A percentile compares a stretch with the other conserved stretches of the same genome.
Evolutionary conservation across 2,113 vertebrate species (phyloP).

Genomic region (Progne subis): DNA sequence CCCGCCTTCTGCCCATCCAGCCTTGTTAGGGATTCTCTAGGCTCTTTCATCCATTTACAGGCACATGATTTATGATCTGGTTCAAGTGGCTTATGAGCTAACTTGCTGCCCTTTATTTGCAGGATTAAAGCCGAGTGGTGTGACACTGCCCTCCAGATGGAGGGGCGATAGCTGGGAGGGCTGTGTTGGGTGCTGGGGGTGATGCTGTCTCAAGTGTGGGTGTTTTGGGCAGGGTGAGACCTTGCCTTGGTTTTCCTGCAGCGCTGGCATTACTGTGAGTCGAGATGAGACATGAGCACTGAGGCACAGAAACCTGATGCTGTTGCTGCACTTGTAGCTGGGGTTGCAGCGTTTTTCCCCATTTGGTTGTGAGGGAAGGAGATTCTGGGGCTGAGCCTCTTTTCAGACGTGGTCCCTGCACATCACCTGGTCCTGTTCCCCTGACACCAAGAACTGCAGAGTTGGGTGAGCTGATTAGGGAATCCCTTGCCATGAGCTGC

Average conservation of each 20-base stretch:
- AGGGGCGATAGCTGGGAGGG: background rate
- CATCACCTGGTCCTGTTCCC: rapidly evolving
- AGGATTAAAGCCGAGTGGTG: background rate
- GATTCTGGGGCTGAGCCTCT: background rate
- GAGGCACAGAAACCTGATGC: rapidly evolving
- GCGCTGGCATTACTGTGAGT: rapidly evolving
- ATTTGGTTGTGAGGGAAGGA: background rate
- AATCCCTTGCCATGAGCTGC: background rate
- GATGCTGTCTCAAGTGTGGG: background rate
- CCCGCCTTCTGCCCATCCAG: background rate
- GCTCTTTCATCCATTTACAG: background rate
- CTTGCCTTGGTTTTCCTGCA: background rate
- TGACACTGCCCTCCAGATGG: background rate
- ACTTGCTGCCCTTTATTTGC: background rate
- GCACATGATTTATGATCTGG: background rate
- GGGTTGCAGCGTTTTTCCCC: rapidly evolving
- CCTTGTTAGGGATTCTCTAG: background rate
- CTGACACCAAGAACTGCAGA: background rate
- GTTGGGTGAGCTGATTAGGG: background rate
- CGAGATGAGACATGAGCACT: rapidly evolving
- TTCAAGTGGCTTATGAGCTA: background rate
- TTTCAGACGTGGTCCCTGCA: rapidly evolving
- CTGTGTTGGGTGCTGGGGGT: background rate
- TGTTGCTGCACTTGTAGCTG: background rate
- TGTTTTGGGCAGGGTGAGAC: background rate